Evolutionary conservation across 2,888 invertebrate genomes (phyloP), one percentile per base, ranked within the genome.

Genomic region (Venusia cambrica): DNA sequence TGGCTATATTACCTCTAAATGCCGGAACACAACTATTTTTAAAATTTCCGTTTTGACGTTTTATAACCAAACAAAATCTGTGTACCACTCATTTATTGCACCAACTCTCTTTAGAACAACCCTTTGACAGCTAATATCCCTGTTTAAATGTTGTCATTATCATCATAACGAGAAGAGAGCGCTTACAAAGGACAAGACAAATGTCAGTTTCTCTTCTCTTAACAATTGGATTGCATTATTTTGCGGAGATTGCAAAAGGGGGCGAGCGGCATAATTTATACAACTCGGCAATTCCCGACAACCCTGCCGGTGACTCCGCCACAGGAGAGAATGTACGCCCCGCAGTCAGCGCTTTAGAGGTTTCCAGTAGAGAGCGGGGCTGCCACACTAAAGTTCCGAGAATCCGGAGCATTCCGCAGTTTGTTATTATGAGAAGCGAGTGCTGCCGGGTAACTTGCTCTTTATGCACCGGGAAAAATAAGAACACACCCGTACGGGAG

Each of bases 321-420:
- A 63, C 69, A 70, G 63, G 70, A 73, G 70, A 69, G 76, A 77
- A 80, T 73, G 78, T 73, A 62, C 73, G 73, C 71, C 65, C 65
- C 67, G 60, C 63, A 72, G 80, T 80, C 80, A 80, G 83, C 83
- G 80, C 75, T 81, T 80, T 78, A 72, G 63, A 77, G 79, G 76
- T 72, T 80, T 76, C 75, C 68, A 72, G 59, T 65, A 59, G 65
- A 60, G 66, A 68, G 64, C 60, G 69, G 59, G 57, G 65, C 60
- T 65, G 72, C 34, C 67, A 64, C 70, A 73, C 68, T 72, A 72
- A 80, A 83, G 74, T 81, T 80, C 69, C 57, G 70, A 69, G 83
- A 83, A 80, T 80, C 76, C 76, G 62, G 71, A 76, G 73, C 72
- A 76, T 80, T 83, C 75, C 69, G 77, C 78, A 81, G 77, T 78